Evolutionary conservation across 1,140 invertebrate genomes (phyloP), one percentile per base, ranked within the genome.

Genomic region (Mya arenaria): DNA sequence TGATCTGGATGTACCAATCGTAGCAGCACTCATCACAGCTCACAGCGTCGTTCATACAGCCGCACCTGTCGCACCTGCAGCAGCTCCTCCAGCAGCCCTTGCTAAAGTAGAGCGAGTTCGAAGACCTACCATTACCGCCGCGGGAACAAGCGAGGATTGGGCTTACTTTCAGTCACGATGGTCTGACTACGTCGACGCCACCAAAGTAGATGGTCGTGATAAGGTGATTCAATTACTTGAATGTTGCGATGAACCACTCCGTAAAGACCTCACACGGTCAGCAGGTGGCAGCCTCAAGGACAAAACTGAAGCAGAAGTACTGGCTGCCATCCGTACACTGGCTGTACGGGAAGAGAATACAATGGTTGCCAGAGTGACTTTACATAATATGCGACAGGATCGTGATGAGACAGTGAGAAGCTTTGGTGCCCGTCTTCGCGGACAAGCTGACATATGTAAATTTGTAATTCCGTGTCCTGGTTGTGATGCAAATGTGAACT

Each of bases 381-480:
- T 85, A 28, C 69, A 83, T 68, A 79, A 84, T 17, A 87, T 87
- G 84, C 37, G 37, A 30, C 84, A 83, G 44, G 84, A 84, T n/a
- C 62, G 83, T 19, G 84, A 77, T 13, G 83, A 75, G 65, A 28
- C 78, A 36, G 55, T 85, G 15, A 63, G 79, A 4, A 44, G 5
- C 17, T 86, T 86, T 36, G 56, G 75, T 4, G 78, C 83, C 17
- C 30, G 66, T 17, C 23, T 84, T 4, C n/a, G 65, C 5, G 84
- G 79, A 19, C 84, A 85, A 62, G 79, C 84, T 28, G 58, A 55
- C 17, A 30, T 82, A 10, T 85, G 84, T 73, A 74, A 85, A 56
- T 85, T 82, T 41, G 34, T 58, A 1, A 39, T 71, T 28, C 10
- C 28, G 75, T 84, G 83, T 56, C 34, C 39, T 10, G 58, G 66